Evolutionary conservation across 2,888 invertebrate genomes (phyloP).

Genomic region (Pedicia rivosa): DNA sequence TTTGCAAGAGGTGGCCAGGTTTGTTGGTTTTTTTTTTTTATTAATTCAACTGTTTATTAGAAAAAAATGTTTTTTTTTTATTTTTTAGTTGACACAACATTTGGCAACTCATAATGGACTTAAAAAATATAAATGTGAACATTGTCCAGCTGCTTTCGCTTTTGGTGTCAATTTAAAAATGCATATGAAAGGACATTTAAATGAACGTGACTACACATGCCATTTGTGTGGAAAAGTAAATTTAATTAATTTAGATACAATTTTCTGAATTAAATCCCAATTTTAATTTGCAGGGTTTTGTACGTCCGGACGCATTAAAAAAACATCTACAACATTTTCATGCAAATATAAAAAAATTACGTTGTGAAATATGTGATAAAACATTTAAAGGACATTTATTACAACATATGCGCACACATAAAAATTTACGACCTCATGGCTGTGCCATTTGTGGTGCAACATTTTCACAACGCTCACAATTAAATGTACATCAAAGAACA

Average conservation of each 20-base stretch:
- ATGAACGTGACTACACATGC: constrained; percentile 61
- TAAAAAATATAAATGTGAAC: constrained; percentile 53
- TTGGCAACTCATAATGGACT: constrained; percentile 54
- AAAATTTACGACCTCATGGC: constrained; percentile 51
- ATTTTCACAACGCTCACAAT: constrained; percentile 70
- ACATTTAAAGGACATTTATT: constrained; percentile 65
- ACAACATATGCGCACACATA: constrained; percentile 70
- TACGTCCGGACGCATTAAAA: constrained; percentile 49
- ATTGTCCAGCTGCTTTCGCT: constrained; percentile 56
- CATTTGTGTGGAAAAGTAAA: constrained; percentile 53
- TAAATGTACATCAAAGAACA: constrained; percentile 69
- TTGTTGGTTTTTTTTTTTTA: constrained; percentile 12
- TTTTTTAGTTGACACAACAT: constrained; percentile 39
- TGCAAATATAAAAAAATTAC: constrained; percentile 53
- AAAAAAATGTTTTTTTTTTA: constrained; percentile 1
- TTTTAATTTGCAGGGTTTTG: constrained; percentile 35
- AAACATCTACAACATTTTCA: constrained; percentile 65
- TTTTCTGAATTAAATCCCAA: no score
- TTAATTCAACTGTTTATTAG: no score
- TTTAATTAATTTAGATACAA: no score
- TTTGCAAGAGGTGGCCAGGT: constrained; percentile 62
- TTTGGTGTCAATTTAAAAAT: constrained; percentile 43
- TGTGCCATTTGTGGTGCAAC: constrained; percentile 63
- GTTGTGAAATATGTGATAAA: constrained; percentile 68
- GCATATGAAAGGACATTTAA: constrained; percentile 53